phyloP scores from a whole-genome alignment of 2,113 vertebrate genomes.

The Ammodytes dubius region DNA sequence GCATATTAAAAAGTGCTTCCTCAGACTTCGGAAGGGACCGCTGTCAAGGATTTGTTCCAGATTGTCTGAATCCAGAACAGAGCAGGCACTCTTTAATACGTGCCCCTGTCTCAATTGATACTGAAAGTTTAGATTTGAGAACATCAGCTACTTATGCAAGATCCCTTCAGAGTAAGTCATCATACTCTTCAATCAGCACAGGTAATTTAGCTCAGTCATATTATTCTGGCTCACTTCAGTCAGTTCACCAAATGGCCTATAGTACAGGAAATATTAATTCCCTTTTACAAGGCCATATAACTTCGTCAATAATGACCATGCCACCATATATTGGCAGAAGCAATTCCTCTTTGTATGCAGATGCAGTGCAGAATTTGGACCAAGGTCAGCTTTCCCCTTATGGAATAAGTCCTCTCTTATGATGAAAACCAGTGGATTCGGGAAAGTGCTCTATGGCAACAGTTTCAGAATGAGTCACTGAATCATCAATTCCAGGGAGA shows the following conservation, averaged over 20 bases:
- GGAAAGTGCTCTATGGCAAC: constrained; percentile 81
- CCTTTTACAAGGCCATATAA: constrained; percentile 40
- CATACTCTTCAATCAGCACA: constrained; percentile 72
- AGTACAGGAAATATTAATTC: constrained; percentile 76
- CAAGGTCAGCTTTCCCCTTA: constrained; percentile 62
- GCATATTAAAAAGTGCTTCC: constrained; percentile 75
- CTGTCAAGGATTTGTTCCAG: constrained; percentile 29
- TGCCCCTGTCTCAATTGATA: constrained; percentile 62
- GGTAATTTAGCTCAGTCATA: constrained; percentile 73
- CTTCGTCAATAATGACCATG: constrained; percentile 40
- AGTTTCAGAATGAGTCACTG: constrained; percentile 77
- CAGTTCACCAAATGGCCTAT: constrained; percentile 55
- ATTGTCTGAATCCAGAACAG: constrained; percentile 42
- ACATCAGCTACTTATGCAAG: constrained; percentile 79
- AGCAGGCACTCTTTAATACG: constrained; percentile 59
- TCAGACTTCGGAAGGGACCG: constrained; percentile 33
- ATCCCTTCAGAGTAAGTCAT: constrained; percentile 69
- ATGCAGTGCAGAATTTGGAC: constrained; percentile 45
- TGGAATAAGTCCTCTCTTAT: constrained; percentile 65
- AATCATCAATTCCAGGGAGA: constrained; percentile 56
- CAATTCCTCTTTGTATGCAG: constrained; percentile 58
- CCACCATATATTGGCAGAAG: constrained; percentile 62
- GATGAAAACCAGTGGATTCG: constrained; percentile 82
- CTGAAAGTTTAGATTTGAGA: constrained; percentile 82
- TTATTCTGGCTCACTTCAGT: constrained; percentile 55